Percentiles rank a stretch among this genome's conserved stretches.
These are phyloP conservation scores for Limanda limanda DNA, from an alignment of 2,113 vertebrate genomes.

Conservation along the genomic window DNA sequence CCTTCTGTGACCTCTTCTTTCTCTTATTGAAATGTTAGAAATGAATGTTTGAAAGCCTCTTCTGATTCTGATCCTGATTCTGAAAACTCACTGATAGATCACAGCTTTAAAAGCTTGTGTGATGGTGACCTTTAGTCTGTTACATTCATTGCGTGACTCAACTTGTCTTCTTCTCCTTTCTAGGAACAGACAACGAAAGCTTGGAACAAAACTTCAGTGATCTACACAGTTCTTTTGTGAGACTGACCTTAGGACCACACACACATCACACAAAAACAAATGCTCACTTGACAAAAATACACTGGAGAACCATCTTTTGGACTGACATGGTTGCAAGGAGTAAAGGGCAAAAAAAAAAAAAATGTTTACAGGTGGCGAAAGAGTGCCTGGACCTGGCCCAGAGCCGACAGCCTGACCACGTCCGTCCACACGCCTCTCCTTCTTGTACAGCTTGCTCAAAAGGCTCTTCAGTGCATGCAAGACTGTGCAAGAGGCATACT, in stretches of 20 bases:
- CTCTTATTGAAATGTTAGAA: too few relatives aligned
- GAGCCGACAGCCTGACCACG: conserved; percentile 79
- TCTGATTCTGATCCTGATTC: not conserved
- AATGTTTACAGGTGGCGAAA: conserved; percentile 86
- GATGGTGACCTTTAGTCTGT: not conserved
- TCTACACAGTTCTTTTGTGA: conserved; percentile 59
- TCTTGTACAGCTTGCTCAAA: conserved; percentile 84
- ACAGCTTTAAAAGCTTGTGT: too few relatives aligned
- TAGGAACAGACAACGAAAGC: conserved; percentile 99
- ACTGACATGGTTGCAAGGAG: conserved; percentile 80
- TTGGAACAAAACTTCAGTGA: conserved; percentile 99
- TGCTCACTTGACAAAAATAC: conserved; percentile 63
- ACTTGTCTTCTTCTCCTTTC: not conserved
- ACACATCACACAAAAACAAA: conserved; percentile 30
- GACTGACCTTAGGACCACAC: conserved; percentile 67
- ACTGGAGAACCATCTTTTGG: conserved; percentile 82
- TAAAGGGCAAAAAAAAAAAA: conserved; percentile 78
- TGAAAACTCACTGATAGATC: not conserved
- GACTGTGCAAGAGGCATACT: conserved; percentile 85
- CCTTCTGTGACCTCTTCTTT: too few relatives aligned
- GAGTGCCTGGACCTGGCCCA: conserved; percentile 67
- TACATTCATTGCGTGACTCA: not conserved
- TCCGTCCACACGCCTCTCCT: conserved; percentile 80
- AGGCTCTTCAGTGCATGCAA: conserved; percentile 88
- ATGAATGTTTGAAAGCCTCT: too few relatives aligned